Conservation (phyloP, 2,113 vertebrate genomes). For the Mormyrus lacerda region DNA sequence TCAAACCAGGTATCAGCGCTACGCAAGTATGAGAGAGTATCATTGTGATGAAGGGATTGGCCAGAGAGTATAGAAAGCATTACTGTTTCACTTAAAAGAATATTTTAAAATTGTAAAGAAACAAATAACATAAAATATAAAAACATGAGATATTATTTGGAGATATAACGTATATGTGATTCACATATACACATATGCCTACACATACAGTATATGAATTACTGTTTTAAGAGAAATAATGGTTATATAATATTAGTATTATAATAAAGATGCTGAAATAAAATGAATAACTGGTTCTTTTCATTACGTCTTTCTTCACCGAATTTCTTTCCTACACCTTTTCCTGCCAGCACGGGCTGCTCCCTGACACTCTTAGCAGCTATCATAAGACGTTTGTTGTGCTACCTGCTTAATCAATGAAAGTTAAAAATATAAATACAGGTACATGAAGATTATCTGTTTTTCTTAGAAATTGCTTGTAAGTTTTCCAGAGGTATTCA, state of each 20-base stretch:
- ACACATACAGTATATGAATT: constrained; percentile 2
- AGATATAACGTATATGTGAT: constrained; percentile 31
- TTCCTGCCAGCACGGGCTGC: not conserved
- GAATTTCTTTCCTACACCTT: not conserved
- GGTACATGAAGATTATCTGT: not conserved
- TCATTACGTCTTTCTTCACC: not conserved
- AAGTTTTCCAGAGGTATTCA: not conserved
- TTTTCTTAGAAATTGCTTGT: not conserved
- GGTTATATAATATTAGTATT: constrained; percentile 5
- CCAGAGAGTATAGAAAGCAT: constrained; percentile 58
- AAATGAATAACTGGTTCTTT: not conserved
- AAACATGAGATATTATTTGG: constrained; percentile 58
- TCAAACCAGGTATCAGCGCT: constrained; percentile 9
- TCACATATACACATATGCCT: not conserved
- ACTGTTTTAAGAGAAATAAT: constrained; percentile 4
- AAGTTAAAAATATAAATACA: not conserved
- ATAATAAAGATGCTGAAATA: constrained; percentile 10
- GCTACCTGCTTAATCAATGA: not conserved
- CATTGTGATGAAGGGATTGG: constrained; percentile 32
- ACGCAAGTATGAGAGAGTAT: constrained; percentile 10
- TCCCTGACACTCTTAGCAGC: not conserved
- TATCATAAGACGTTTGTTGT: not conserved
- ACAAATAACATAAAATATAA: constrained; percentile 46
- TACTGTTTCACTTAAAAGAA: constrained; percentile 53
- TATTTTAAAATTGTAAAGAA: constrained; percentile 59